These are phyloP conservation scores for Manduca sexta DNA, from an alignment of 1,140 invertebrate genomes.

Conservation along the genomic window DNA sequence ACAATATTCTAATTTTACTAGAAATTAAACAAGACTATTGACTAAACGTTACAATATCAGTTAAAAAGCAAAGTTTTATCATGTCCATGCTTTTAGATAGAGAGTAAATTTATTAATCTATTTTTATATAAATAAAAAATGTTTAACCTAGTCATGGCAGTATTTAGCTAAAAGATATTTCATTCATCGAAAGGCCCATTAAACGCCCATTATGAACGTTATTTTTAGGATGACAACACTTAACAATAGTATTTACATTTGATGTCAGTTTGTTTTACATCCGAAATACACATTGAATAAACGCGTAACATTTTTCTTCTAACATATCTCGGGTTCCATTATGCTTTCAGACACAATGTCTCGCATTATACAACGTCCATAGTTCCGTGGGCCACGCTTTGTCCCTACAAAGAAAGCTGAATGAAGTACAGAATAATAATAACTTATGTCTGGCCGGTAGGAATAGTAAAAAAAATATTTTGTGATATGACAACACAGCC, in stretches of 20 bases:
- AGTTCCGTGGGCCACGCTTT: conserved; percentile 53
- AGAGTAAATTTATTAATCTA: no score
- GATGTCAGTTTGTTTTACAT: conserved; percentile 72
- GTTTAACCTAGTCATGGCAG: conserved; percentile 6
- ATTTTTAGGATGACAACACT: conserved; percentile 58
- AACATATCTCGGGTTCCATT: conserved; percentile 48
- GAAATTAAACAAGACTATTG: no score
- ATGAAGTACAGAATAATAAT: conserved; percentile 65
- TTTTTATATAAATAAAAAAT: no score
- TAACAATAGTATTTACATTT: conserved; percentile 72
- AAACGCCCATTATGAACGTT: conserved; percentile 63
- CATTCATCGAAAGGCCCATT: conserved; percentile 56
- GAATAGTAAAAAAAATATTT: conserved; percentile 52
- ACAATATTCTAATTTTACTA: no score
- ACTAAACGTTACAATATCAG: no score
- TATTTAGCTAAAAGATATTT: conserved; percentile 22
- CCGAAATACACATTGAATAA: conserved; percentile 64
- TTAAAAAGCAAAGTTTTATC: no score
- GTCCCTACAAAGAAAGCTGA: conserved; percentile 58
- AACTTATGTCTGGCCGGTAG: conserved; percentile 56
- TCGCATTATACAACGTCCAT: conserved; percentile 51
- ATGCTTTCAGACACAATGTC: conserved; percentile 53
- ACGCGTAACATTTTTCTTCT: conserved; percentile 55
- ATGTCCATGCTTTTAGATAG: no score
- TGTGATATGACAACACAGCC: conserved; percentile 58